Evolutionary conservation across 2,113 vertebrate species (phyloP).

Genomic region (Lophochroa leadbeateri): DNA sequence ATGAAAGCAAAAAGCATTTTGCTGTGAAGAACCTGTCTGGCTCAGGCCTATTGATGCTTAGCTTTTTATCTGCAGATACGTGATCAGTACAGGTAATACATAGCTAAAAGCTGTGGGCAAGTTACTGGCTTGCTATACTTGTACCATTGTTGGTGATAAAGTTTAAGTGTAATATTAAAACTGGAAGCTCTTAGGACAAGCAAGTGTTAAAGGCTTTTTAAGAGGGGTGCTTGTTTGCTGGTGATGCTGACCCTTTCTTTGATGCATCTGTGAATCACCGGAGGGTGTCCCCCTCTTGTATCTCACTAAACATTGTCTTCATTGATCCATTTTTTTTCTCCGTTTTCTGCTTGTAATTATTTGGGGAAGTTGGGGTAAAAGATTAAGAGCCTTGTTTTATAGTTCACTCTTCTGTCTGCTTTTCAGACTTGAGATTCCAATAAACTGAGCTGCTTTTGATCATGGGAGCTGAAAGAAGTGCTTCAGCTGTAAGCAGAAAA

Average conservation of each 20-base stretch:
- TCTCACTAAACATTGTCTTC: not conserved
- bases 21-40: constrained; percentile 8
- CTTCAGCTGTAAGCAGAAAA: not conserved
- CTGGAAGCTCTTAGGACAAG: constrained; percentile 45
- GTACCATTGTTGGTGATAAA: constrained; percentile 58
- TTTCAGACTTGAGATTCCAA: not conserved
- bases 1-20: not conserved
- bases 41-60: constrained; percentile 53
- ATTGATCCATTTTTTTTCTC: not conserved
- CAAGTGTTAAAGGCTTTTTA: constrained; percentile 49
- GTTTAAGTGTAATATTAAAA: constrained; percentile 63
- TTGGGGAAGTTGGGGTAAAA: not conserved
- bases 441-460: not conserved
- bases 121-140: constrained; percentile 55
- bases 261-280: not conserved
- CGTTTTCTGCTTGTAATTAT: not conserved
- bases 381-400: not conserved
- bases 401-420: not conserved
- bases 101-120: constrained; percentile 52
- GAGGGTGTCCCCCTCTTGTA: not conserved
- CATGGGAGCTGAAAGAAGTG: not conserved
- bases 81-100: constrained; percentile 55
- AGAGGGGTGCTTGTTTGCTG: constrained; percentile 10
- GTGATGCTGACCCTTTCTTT: not conserved
- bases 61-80: constrained; percentile 59